A percentile compares a stretch with the other conserved stretches of the same genome.
Conservation (phyloP, 2,888 invertebrate genomes). For the Heliothis peltigera region DNA sequence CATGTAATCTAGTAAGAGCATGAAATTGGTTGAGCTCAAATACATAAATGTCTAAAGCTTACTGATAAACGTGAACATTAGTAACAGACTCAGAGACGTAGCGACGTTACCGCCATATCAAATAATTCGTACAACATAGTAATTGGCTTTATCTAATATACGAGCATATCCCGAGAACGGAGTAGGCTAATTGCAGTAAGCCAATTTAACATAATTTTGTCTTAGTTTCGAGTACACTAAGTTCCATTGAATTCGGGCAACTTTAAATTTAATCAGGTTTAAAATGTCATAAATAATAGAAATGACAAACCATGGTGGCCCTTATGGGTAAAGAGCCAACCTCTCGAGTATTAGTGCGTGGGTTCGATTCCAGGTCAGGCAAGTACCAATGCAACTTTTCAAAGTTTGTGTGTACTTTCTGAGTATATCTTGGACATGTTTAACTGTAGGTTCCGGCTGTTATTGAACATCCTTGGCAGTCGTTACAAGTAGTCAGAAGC, state of each 20-base stretch:
- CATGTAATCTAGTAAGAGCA: background rate
- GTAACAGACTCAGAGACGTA: constrained; percentile 16
- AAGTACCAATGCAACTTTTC: too few species aligned
- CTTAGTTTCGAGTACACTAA: constrained; percentile 34
- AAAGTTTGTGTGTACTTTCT: too few species aligned
- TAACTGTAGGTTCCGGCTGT: too few species aligned
- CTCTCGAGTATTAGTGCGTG: too few species aligned
- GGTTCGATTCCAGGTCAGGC: too few species aligned
- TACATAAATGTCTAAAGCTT: background rate
- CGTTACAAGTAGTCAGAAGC: too few species aligned
- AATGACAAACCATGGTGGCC: too few species aligned
- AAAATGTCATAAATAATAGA: too few species aligned
- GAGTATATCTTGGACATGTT: too few species aligned
- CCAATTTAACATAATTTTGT: constrained; percentile 52
- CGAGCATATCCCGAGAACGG: constrained; percentile 15
- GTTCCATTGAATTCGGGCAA: background rate
- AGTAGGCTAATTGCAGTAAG: constrained; percentile 46
- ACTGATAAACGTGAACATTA: constrained; percentile 26
- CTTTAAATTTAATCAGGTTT: background rate
- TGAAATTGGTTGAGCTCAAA: constrained; percentile 11
- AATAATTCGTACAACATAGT: constrained; percentile 45
- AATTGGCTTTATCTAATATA: constrained; percentile 47
- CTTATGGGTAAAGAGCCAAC: too few species aligned
- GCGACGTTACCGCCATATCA: constrained; percentile 33
- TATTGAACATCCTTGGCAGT: too few species aligned